Evolutionary conservation across 2,113 vertebrate species (phyloP).

Genomic region (Esox niger): DNA sequence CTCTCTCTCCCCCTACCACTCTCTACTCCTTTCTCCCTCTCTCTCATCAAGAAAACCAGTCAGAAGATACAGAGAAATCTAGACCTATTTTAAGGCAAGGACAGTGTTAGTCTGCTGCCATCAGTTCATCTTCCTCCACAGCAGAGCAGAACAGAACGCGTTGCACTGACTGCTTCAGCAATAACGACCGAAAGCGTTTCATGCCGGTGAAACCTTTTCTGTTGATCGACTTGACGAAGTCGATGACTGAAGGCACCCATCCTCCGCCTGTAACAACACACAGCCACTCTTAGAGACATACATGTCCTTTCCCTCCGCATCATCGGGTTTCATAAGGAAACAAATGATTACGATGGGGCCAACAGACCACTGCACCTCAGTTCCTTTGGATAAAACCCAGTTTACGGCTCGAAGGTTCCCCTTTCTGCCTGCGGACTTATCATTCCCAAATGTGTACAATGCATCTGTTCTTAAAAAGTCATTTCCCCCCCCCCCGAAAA

Average conservation of each 20-base stretch:
- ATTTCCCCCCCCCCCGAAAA: slow-evolving; percentile 65
- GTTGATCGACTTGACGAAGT: too few relatives aligned
- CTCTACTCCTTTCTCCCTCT: too few relatives aligned
- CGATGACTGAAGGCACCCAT: neutral
- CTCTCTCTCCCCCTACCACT: neutral
- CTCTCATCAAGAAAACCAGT: too few relatives aligned
- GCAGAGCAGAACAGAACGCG: too few relatives aligned
- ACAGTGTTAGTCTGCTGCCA: too few relatives aligned
- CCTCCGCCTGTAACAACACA: neutral
- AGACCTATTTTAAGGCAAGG: too few relatives aligned
- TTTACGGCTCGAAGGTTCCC: slow-evolving; percentile 34
- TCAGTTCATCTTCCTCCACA: too few relatives aligned
- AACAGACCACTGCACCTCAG: slow-evolving; percentile 35
- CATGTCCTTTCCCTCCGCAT: slow-evolving; percentile 33
- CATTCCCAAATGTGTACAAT: slow-evolving; percentile 52
- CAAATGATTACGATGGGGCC: slow-evolving; percentile 17
- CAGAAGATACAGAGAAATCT: too few relatives aligned
- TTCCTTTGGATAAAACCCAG: slow-evolving; percentile 51
- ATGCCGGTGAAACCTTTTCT: too few relatives aligned
- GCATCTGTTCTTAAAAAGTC: slow-evolving; percentile 59
- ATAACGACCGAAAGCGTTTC: too few relatives aligned
- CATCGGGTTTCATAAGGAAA: slow-evolving; percentile 33
- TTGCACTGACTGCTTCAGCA: too few relatives aligned
- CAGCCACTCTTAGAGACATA: slow-evolving; percentile 16
- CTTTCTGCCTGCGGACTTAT: slow-evolving; percentile 52